These are phyloP conservation scores for Zosterops hypoxanthus DNA, from an alignment of 2,113 vertebrate genomes.

Conservation along the genomic window DNA sequence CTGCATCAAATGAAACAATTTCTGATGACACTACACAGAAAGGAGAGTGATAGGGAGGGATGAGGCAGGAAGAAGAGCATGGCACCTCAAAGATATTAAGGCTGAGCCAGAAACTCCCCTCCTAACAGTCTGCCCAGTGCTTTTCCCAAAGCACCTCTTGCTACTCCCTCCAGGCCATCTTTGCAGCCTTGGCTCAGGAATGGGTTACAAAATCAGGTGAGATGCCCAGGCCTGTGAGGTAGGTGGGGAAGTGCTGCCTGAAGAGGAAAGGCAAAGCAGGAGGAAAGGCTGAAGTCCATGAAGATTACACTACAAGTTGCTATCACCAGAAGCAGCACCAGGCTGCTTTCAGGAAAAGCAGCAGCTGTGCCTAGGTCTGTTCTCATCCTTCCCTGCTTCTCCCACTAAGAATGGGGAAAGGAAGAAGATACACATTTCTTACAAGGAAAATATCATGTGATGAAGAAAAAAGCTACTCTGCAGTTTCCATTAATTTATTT, in stretches of 20 bases:
- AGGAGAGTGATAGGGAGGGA: background rate
- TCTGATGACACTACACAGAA: background rate
- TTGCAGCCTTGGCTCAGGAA: background rate
- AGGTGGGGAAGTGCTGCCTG: background rate
- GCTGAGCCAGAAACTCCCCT: background rate
- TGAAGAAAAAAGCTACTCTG: background rate
- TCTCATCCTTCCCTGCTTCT: background rate
- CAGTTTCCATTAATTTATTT: background rate
- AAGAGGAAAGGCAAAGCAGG: background rate
- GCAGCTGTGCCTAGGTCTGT: background rate
- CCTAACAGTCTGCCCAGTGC: background rate
- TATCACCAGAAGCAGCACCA: background rate
- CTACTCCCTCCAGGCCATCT: background rate
- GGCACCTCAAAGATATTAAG: background rate
- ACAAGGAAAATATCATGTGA: background rate
- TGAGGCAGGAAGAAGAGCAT: background rate
- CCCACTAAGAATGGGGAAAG: background rate
- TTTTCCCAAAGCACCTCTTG: background rate
- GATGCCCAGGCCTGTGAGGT: background rate
- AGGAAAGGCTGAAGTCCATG: background rate
- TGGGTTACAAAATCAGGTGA: background rate
- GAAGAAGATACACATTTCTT: background rate
- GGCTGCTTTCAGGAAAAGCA: background rate
- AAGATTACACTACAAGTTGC: background rate
- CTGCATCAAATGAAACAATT: fast-evolving